Evolutionary conservation across 2,797 vertebrate species (phyloP), one percentile per base, ranked within the genome.

Genomic region (Sciurus carolinensis): DNA sequence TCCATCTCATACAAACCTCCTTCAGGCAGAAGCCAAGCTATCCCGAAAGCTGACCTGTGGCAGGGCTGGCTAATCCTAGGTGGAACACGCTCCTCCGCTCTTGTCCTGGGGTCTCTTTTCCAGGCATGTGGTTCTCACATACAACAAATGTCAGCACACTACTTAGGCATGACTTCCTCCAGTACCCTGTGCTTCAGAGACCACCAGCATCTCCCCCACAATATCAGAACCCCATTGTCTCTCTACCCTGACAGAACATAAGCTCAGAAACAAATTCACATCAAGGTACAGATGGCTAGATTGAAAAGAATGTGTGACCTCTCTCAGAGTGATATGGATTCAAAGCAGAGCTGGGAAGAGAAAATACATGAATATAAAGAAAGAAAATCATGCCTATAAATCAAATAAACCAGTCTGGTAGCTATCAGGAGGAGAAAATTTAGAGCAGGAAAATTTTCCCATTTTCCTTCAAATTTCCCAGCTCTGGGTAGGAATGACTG

Each of bases 391-490:
- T 4, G 0, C 7, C 54, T 3, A n/a, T 24, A 64, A 42, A n/a
- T 54, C 28, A 83, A 36, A 77, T 42, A 28, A 39, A 87, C 54
- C 62, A 82, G 5, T 5, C 20, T 59, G 11, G 24, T 59, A 54
- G 39, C 12, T 69, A 10, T 64, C 11, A 72, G 24, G 10, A n/a
- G 44, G 15, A 90, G 47, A 66, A 80, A 57, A 28, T 47, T 0
- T n/a, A 42, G 10, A 15, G 1, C 6, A 54, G 17, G 15, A 3
- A 5, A 80, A 2, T 0, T 26, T 30, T 36, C 92, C 22, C 3
- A 52, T 79, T 89, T 96, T 67, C 14, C 44, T 85, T 95, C 66
- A n/a, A n/a, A 84, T 89, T 39, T 87, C 39, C 81, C 72, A 93
- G 28, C 1, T 39, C 33, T 4, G n/a, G 28, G 1, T 30, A 66